Percentiles rank a stretch among this genome's conserved stretches.
phyloP scores from a whole-genome alignment of 2,113 vertebrate genomes.

The Bungarus multicinctus region DNA sequence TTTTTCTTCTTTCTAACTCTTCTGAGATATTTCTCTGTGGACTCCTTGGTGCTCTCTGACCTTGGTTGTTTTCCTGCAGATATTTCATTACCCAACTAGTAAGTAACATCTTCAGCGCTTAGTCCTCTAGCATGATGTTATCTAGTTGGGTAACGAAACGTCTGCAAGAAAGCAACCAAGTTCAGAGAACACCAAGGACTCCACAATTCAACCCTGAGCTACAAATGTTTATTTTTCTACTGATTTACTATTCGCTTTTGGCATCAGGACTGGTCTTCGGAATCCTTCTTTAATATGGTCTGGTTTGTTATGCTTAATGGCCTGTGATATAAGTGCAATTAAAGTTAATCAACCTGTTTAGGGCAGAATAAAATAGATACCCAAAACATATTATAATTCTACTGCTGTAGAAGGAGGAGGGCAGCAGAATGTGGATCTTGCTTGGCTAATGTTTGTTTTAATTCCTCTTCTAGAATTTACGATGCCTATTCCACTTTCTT shows the following conservation, averaged over 20 bases:
- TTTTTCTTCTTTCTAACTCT: not conserved
- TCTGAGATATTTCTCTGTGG: not conserved
- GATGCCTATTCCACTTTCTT: slow-evolving; percentile 91
- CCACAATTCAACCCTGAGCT: not conserved
- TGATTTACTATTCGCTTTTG: not conserved
- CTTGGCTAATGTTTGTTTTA: not conserved
- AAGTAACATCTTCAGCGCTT: no score
- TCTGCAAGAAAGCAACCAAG: not conserved
- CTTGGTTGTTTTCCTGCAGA: not conserved
- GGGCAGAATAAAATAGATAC: not conserved
- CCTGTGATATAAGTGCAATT: not conserved
- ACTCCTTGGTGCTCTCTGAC: not conserved
- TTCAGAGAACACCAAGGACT: not conserved
- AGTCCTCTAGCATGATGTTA: not conserved
- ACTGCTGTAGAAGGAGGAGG: not conserved
- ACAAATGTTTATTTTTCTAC: not conserved
- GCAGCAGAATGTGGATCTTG: not conserved
- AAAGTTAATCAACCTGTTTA: not conserved
- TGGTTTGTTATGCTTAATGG: not conserved
- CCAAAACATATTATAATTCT: not conserved
- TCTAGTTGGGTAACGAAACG: not conserved
- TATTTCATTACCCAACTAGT: not conserved
- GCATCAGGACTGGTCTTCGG: not conserved
- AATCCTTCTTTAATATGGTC: not conserved
- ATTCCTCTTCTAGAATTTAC: slow-evolving; percentile 69